Base-by-base conservation (phyloP, 2,888 invertebrate species). In the Andrena bucephala region DNA sequence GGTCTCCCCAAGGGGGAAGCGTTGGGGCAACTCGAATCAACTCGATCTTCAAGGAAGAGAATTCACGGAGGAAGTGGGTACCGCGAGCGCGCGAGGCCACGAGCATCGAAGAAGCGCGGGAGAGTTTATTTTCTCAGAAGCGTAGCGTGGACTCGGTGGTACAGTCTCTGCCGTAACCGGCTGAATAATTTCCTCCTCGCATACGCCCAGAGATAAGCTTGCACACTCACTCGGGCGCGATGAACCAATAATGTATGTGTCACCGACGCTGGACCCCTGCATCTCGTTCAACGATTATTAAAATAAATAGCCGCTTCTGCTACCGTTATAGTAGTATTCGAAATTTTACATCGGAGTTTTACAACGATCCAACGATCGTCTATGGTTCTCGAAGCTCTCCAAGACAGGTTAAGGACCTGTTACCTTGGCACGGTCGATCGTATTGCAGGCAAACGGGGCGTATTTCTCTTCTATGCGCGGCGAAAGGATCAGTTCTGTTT, bases 51-150 rank as follows among this genome's bases (percentile, higher is more conserved):
- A 74, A 85, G 78, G 82, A 84, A 83, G 75, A 75, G 83, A 73
- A 84, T 80, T 80, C 82, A 75, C 79, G 85, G 71, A 82, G 77
- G 82, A 85, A 78, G 80, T 78, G 84, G 76, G 80, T 78, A 42
- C 16, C 13, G 80, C 79, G 77, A 70, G 70, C 50, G 65, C 72
- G 72, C 66, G 74, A 75, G 73, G 60, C 76, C 72, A 67, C 67
- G 62, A 66, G 65, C 54, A 65, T 33, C 63, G 62, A 83, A 78
- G 80, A 81, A 80, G 83, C 87, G 87, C 87, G 88, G 83, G 87
- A 89, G 89, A 89, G 85, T 89, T 89, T 87, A 88, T 89, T 89
- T 87, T 88, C 87, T 86, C 89, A 85, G 89, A 89, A 87, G 65
- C 71, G 70, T 79, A 77, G 68, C 73, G 68, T 63, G 75, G 72